A percentile compares a stretch with the other conserved stretches of the same genome.
Conservation (phyloP, 1,140 invertebrate species). For the Drosophila sulfurigaster region DNA sequence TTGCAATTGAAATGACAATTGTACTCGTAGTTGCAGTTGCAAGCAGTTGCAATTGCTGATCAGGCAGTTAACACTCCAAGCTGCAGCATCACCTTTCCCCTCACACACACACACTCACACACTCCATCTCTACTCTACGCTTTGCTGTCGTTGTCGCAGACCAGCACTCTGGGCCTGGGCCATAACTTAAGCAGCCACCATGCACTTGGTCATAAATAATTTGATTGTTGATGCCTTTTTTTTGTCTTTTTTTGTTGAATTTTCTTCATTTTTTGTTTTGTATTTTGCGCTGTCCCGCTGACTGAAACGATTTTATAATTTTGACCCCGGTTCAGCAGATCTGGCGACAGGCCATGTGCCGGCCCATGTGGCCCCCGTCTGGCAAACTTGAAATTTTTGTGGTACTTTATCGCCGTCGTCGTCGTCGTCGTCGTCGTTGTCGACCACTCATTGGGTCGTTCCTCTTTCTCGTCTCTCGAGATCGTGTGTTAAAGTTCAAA, state of each 20-base stretch:
- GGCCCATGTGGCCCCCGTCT: constrained; percentile 55
- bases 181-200: constrained; percentile 77
- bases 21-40: constrained; percentile 18
- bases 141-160: constrained; percentile 3
- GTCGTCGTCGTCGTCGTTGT: constrained; percentile 28
- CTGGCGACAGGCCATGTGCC: constrained; percentile 58
- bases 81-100: not conserved
- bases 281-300: constrained; percentile 32
- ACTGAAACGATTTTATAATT: constrained; percentile 75
- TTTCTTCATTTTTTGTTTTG: constrained; percentile 25
- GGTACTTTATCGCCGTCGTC: constrained; percentile 35
- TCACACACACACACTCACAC: not conserved
- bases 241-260: constrained; percentile 14
- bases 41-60: constrained; percentile 52
- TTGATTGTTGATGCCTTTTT: constrained; percentile 67
- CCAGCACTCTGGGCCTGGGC: constrained; percentile 45
- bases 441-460: constrained; percentile 2
- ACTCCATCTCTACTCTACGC: not conserved
- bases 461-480: constrained; percentile 6
- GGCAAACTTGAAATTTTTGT: constrained; percentile 81
- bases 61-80: constrained; percentile 67
- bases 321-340: constrained; percentile 76
- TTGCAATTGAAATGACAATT: constrained; percentile 46
- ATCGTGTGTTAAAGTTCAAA: constrained; percentile 82
- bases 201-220: constrained; percentile 81